phyloP scores from a whole-genome alignment of 1,140 invertebrate genomes.

The Diprion similis region DNA sequence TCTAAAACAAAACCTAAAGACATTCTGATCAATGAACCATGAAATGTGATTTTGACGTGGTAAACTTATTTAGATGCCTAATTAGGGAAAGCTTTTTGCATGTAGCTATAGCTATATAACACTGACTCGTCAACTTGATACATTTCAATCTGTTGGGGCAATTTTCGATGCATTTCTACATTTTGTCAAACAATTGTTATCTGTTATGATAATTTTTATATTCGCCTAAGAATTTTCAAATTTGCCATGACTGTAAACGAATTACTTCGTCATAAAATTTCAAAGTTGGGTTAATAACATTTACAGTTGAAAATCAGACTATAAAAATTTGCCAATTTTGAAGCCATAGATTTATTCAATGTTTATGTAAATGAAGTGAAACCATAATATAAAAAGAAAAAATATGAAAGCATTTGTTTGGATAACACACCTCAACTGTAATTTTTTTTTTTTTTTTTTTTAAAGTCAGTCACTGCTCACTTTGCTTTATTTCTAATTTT shows the following conservation, averaged over 20 bases:
- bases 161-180: conserved; percentile 33
- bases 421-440: neutral
- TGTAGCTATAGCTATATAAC: conserved; percentile 15
- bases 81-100: conserved; percentile 13
- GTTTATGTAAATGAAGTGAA: no score
- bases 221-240: neutral
- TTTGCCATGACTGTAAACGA: no score
- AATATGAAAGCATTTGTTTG: no score
- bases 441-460: neutral
- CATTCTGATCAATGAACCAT: neutral
- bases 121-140: conserved; percentile 23
- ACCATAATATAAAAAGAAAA: no score
- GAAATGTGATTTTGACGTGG: conserved; percentile 15
- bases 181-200: conserved; percentile 1
- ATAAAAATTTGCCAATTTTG: no score
- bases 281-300: no score
- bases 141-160: conserved; percentile 33
- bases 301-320: no score
- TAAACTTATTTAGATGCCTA: conserved; percentile 6
- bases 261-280: no score
- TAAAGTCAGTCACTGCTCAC: neutral
- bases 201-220: neutral
- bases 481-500: neutral
- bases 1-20: no score
- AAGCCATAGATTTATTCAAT: no score